Conservation (phyloP, 2,797 vertebrate species). For the Varecia variegata region DNA sequence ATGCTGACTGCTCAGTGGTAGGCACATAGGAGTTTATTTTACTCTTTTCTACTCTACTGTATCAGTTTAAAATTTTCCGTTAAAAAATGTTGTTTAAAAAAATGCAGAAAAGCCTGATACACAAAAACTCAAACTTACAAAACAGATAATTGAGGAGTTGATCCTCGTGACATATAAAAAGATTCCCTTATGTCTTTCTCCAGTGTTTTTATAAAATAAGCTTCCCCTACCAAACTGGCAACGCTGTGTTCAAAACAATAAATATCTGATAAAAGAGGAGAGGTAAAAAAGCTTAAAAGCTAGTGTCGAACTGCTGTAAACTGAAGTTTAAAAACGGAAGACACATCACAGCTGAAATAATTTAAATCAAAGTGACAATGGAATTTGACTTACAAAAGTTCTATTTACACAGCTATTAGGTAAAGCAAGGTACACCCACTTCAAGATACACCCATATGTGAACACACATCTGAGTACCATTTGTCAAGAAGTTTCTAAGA, state of each 20-base stretch:
- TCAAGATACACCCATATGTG: neutral
- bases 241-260: neutral
- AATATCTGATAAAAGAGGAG: neutral
- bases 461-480: slow-evolving; percentile 21
- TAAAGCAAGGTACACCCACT: neutral
- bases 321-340: neutral
- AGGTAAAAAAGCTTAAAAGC: neutral
- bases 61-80: neutral
- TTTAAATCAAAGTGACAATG: neutral
- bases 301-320: neutral
- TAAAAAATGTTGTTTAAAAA: neutral
- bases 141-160: neutral
- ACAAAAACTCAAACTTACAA: neutral
- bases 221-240: neutral
- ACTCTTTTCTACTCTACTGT: neutral
- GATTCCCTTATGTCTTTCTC: neutral
- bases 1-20: fast-evolving
- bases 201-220: neutral
- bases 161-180: neutral
- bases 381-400: slow-evolving; percentile 7
- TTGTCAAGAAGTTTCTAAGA: slow-evolving; percentile 65
- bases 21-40: neutral
- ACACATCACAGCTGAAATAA: neutral
- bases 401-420: slow-evolving; percentile 33
- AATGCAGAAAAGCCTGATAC: neutral